These are phyloP conservation scores for Stegostoma tigrinum DNA, from an alignment of 2,113 vertebrate genomes.

Conservation along the genomic window DNA sequence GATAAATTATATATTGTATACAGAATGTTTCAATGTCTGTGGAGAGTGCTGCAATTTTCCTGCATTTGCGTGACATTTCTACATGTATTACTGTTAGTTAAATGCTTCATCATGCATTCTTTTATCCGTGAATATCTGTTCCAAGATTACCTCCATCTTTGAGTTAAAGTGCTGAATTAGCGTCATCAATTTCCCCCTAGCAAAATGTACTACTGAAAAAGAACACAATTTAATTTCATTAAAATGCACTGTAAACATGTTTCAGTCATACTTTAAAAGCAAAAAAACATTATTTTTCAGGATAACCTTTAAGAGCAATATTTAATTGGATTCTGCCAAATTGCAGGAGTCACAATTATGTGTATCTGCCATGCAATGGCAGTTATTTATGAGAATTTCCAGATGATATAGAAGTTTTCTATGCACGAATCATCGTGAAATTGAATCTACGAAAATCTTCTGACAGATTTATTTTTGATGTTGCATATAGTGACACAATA, in stretches of 20 bases:
- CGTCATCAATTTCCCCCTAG: not conserved
- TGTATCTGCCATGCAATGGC: conserved; percentile 80
- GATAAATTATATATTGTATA: not conserved
- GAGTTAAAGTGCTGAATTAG: not conserved
- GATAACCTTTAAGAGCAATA: conserved; percentile 85
- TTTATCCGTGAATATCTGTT: not conserved
- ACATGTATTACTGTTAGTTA: not conserved
- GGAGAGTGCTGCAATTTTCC: not conserved
- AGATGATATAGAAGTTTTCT: conserved; percentile 92
- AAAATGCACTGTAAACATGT: conserved; percentile 9
- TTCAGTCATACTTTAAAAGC: not conserved
- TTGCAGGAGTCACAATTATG: conserved; percentile 90
- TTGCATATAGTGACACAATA: conserved; percentile 57
- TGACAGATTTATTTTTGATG: conserved; percentile 62
- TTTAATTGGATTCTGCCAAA: conserved; percentile 83
- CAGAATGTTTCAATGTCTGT: not conserved
- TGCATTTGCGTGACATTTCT: not conserved
- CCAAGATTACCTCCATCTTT: not conserved
- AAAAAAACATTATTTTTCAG: conserved; percentile 45
- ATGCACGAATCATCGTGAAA: conserved; percentile 74
- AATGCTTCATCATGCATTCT: conserved; percentile 4
- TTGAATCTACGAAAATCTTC: conserved; percentile 68
- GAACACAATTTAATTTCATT: conserved; percentile 11
- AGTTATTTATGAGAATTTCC: conserved; percentile 94
- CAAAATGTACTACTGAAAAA: conserved; percentile 2